phyloP scores from a whole-genome alignment of 2,888 invertebrate species.

The Trachelus troglodyta region DNA sequence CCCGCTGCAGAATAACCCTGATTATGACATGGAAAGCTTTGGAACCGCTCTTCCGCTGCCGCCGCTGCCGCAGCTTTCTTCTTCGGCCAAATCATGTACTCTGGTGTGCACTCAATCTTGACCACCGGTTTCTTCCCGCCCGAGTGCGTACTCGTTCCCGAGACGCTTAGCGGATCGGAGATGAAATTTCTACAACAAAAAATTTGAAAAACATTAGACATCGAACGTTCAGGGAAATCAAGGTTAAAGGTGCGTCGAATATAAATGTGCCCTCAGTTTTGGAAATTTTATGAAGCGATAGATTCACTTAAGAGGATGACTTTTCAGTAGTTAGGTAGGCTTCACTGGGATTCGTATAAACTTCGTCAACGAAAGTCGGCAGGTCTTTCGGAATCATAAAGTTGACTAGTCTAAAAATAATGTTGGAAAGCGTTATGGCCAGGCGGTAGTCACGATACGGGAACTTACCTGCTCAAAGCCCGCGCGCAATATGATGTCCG shows the following conservation, averaged over 20 bases:
- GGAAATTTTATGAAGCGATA: background rate
- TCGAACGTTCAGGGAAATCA: background rate
- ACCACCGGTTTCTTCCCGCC: constrained; percentile 2
- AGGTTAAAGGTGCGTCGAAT: background rate
- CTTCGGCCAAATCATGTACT: constrained; percentile 18
- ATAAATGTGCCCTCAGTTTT: background rate
- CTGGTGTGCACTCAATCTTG: constrained; percentile 17
- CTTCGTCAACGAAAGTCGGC: background rate
- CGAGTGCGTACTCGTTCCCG: background rate
- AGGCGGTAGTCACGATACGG: background rate
- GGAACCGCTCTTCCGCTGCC: background rate
- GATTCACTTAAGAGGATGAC: background rate
- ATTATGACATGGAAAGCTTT: background rate
- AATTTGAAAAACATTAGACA: background rate
- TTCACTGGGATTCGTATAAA: background rate
- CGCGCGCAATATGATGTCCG: background rate
- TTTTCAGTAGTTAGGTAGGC: background rate
- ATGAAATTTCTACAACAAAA: constrained; percentile 15
- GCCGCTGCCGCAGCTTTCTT: constrained; percentile 2
- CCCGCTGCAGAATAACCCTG: background rate
- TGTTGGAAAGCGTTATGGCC: background rate
- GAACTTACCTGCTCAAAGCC: background rate
- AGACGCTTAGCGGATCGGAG: constrained; percentile 15
- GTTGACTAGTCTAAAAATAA: background rate
- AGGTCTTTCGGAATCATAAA: background rate